phyloP scores from a whole-genome alignment of 2,797 vertebrate genomes.

The Amniataba percoides region DNA sequence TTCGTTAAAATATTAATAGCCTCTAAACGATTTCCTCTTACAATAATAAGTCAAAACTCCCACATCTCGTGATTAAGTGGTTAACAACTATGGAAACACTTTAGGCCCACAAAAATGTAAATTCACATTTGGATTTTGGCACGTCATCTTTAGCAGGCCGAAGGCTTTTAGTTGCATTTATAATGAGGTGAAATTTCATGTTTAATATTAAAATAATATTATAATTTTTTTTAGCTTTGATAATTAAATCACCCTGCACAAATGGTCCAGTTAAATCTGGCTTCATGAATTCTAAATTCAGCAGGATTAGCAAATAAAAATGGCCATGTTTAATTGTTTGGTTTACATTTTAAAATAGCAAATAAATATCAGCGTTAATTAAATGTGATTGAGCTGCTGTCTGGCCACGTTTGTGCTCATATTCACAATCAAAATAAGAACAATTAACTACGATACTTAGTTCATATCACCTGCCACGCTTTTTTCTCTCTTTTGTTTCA shows the following conservation, averaged over 20 bases:
- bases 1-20: slow-evolving; percentile 87
- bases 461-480: background rate
- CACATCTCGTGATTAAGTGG: slow-evolving; percentile 84
- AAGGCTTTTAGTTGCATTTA: slow-evolving; percentile 36
- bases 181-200: slow-evolving; percentile 31
- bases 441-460: slow-evolving; percentile 31
- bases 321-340: background rate
- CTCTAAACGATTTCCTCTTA: slow-evolving; percentile 85
- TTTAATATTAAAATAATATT: slow-evolving; percentile 35
- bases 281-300: background rate
- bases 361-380: background rate
- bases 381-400: slow-evolving; percentile 18
- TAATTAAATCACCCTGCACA: slow-evolving; percentile 2
- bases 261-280: background rate
- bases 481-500: background rate
- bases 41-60: slow-evolving; percentile 85
- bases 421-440: background rate
- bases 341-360: slow-evolving; percentile 5
- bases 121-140: slow-evolving; percentile 65
- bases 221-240: background rate
- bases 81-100: slow-evolving; percentile 82
- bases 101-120: slow-evolving; percentile 74
- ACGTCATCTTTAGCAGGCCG: slow-evolving; percentile 59
- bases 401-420: background rate
- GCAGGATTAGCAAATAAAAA: slow-evolving; percentile 4